Base-by-base conservation (phyloP, 2,888 invertebrate species). In the Caenorhabditis panamensis region DNA sequence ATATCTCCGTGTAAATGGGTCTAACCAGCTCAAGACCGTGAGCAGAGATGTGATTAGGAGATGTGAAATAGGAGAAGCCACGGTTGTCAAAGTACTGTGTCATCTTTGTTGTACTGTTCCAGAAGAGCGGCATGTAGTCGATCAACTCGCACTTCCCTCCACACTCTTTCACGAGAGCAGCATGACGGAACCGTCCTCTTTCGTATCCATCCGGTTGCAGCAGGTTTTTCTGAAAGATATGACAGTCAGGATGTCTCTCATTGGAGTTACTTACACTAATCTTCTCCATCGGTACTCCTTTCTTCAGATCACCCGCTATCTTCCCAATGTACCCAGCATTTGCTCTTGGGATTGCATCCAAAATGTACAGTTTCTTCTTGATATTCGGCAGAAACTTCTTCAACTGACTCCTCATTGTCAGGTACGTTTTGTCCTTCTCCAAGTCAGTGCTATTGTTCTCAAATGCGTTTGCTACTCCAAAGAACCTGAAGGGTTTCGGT, bases 71-170 rank as follows among this genome's bases (percentile, higher is more conserved):
- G 9, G 62, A 56, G 47, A 79, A 59, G 54, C 78, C 78, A 8
- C 28, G 26, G 13, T 53, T 11, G 26, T 79, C 78, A 24, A 66
- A 79, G 47, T 61, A 79, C 37, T 66, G 66, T 31, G 51, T 54
- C 20, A 53, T 47, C 4, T 51, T 22, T 3, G 72, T 66, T 2
- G 71, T 24, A 16, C 53, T 61, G 28, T 71, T 71, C 47, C 59
- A 67, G 37, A 79, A 67, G 22, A 61, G 28, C 2, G 64, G 71
- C 24, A 49, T 22, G 47, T 79, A 79, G n/a, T 79, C 79, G 22
- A 79, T 79, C 11, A 79, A n/a, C 44, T 79, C 72, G 44, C 79
- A 79, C 24, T 79, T 79, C 8, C 20, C 49, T 16, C 54, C 63
- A 36, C 79, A 79, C 28, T 79, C 79, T 18, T 72, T 56, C 4